These are phyloP conservation scores for Drosophila paranaensis DNA, from an alignment of 2,888 invertebrate species.

Conservation along the genomic window DNA sequence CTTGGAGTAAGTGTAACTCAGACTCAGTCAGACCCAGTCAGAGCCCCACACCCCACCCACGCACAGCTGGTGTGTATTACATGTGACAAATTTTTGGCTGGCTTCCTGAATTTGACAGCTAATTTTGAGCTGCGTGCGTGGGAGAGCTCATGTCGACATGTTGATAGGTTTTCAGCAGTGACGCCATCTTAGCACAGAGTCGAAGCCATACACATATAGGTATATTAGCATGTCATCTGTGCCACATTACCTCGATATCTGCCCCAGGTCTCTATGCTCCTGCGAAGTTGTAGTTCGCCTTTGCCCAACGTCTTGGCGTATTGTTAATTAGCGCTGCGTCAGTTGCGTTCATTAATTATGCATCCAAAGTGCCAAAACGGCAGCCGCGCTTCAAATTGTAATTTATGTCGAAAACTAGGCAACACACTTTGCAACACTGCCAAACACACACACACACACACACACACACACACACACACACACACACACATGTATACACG, in stretches of 20 bases:
- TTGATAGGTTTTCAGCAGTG: conserved; percentile 41
- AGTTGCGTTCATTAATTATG: conserved; percentile 59
- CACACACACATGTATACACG: not conserved
- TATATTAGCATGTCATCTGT: conserved; percentile 15
- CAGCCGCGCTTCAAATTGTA: conserved; percentile 36
- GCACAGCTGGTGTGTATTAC: conserved; percentile 48
- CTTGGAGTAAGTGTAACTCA: not conserved
- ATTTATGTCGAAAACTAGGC: conserved; percentile 43
- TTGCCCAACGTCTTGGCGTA: conserved; percentile 23
- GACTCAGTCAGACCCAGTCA: not conserved
- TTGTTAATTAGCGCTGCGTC: conserved; percentile 61
- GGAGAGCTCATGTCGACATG: not conserved
- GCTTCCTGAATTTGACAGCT: conserved; percentile 54
- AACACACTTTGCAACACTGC: conserved; percentile 1
- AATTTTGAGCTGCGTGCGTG: conserved; percentile 19
- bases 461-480: not conserved
- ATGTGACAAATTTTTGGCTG: conserved; percentile 62
- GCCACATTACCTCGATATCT: conserved; percentile 33
- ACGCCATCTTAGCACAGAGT: conserved; percentile 40
- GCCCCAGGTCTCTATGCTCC: not conserved
- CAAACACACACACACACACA: not conserved
- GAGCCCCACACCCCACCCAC: not conserved
- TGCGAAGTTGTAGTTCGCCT: conserved; percentile 5
- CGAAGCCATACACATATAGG: conserved; percentile 40
- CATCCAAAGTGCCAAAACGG: conserved; percentile 38